Base-by-base conservation (phyloP, 2,797 vertebrate species). In the Melanotaenia parkinsoni region DNA sequence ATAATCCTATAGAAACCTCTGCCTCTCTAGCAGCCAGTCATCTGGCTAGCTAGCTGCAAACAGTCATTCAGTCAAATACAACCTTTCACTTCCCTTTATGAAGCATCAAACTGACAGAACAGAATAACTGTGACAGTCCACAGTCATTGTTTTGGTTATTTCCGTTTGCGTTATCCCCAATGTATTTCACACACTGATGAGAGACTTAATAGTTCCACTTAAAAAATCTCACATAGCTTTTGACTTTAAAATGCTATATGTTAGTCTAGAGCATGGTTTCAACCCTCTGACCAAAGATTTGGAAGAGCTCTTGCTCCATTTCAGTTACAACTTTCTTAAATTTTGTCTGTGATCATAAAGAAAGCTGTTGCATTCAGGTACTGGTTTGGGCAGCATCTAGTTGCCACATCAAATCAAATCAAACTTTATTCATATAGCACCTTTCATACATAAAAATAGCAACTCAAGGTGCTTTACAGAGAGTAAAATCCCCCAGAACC, bases 1-100 rank as follows among this genome's bases (percentile, higher is more conserved):
- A 80, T 92, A 89, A 92, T 92, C 89, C 81, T 82, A 85, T 80
- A 75, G 87, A 81, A 88, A 86, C 70, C 71, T 67, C 77, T 53
- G 76, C 28, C 26, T 77, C 50, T 38, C 40, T 57, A 75, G n/a
- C 64, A 70, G 63, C 51, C 69, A 76, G 69, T 85, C 81, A 73
- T 85, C 71, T 72, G 67, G 66, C 69, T 65, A 35, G 69, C 71
- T 69, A 73, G 43, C 70, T 66, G 43, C 51, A 71, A 18, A 30
- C 58, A 66, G 50, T 35, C 75, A 35, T 3, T 2, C 30, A 66
- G 54, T 56, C 45, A 60, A 4, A 22, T 30, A 37, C 57, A 53
- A 22, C 51, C 10, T n/a, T 45, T 33, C n/a, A 56, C 18, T 40
- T 57, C 43, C 28, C 30, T 22, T 32, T 20, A 10, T 11, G 10